phyloP scores from a whole-genome alignment of 2,113 vertebrate species.

The Indri indri region DNA sequence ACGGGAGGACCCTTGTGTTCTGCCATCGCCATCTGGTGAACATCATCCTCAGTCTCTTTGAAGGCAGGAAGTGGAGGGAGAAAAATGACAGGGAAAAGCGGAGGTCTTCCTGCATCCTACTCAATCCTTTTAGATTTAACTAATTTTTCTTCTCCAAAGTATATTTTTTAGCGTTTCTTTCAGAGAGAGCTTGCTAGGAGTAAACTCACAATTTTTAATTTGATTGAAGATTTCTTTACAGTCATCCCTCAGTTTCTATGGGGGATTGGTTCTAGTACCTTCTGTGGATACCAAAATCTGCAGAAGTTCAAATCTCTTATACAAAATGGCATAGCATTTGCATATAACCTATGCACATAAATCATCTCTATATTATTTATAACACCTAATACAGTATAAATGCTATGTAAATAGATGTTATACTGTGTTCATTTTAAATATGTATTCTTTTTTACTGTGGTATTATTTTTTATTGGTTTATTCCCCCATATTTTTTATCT shows the following conservation, averaged over 20 bases:
- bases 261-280: not conserved
- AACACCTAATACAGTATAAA: not conserved
- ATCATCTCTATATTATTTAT: not conserved
- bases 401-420: not conserved
- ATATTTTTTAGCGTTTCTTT: not conserved
- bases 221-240: not conserved
- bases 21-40: not conserved
- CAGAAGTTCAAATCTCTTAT: not conserved
- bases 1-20: rapidly evolving
- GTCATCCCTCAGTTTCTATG: not conserved
- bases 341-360: not conserved
- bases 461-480: not conserved
- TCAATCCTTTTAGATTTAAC: not conserved
- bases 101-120: not conserved
- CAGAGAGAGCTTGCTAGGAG: not conserved
- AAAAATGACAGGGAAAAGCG: rapidly evolving
- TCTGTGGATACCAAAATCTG: not conserved
- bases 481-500: not conserved
- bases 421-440: not conserved
- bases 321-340: not conserved
- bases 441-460: not conserved
- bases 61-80: not conserved
- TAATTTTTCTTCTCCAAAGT: not conserved
- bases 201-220: not conserved
- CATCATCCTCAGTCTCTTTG: rapidly evolving